Evolutionary conservation across 2,888 invertebrate genomes (phyloP), one percentile per base, ranked within the genome.

Genomic region (Neoascia interrupta): DNA sequence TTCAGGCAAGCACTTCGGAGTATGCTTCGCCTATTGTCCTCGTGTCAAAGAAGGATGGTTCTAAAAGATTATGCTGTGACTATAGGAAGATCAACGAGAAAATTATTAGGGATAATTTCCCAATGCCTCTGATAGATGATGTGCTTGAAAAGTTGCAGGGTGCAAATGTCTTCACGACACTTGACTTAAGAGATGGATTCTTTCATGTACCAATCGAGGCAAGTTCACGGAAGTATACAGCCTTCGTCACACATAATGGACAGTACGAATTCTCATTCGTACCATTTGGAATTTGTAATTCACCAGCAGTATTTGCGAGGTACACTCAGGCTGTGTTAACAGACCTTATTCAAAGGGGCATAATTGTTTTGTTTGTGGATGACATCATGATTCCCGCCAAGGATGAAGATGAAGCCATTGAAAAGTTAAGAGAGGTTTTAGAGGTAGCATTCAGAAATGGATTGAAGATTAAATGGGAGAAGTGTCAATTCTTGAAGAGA

Each of bases 1-100:
- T 69, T 8, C 75, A 81, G 51, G 21, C 49, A n/a, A 69, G 49
- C 13, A 49, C 43, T 26, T 85, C 85, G 1, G 84, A 85, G 3
- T 87, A 84, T 53, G 83, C 85, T 1, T 58, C 64, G 21, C 74
- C 81, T 1, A 61, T 81, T 3, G 63, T 70, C n/a, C 39, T 86
- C 5, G 5, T 26, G 26, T 4, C 26, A 26, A 60, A 60, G 19
- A 60, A 60, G 45, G 45, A 60, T 16, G 37, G 37, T 2, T 13
- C 34, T n/a, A 34, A 34, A 11, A n/a, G 37, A 37, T 6, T 37
- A 13, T 37, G 60, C 19, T 31, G 21, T n/a, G 31, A 31, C n/a
- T 31, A 31, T 31, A 8, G 31, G n/a, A 8, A n/a, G 4, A 31
- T 31, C n/a, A 53, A 36, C 37, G 37, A 53, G 13, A 53, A 47